Evolutionary conservation across 1,140 invertebrate species (phyloP).

Genomic region (Microplitis demolitor): DNA sequence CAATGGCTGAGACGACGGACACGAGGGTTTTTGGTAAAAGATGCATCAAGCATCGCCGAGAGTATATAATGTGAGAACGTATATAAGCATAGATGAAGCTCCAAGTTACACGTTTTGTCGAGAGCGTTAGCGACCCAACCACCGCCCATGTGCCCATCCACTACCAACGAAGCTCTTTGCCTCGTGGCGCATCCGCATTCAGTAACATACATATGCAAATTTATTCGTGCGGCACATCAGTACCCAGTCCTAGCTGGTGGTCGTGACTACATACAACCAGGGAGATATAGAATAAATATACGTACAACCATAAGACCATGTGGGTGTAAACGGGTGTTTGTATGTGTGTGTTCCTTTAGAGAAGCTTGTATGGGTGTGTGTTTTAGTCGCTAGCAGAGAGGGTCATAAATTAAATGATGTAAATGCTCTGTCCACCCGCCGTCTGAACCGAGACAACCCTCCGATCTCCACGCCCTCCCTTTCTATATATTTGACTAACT

Average conservation of each 20-base stretch:
- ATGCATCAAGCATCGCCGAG: background rate
- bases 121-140: background rate
- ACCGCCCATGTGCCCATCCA: background rate
- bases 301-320: background rate
- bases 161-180: background rate
- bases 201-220: conserved; percentile 61
- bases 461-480: conserved; percentile 39
- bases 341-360: background rate
- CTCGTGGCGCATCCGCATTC: conserved; percentile 43
- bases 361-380: conserved; percentile 4
- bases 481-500: conserved; percentile 30
- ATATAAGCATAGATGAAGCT: conserved; percentile 7
- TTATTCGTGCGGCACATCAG: conserved; percentile 54
- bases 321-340: background rate
- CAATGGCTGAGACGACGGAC: background rate
- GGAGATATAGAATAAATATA: conserved; percentile 6
- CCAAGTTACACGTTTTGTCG: background rate
- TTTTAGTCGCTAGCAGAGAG: conserved; percentile 37
- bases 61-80: background rate
- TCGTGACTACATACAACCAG: conserved; percentile 9
- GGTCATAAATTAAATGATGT: conserved; percentile 64
- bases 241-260: conserved; percentile 27
- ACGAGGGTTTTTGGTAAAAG: conserved; percentile 4
- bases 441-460: conserved; percentile 45
- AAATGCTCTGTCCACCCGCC: conserved; percentile 60